A percentile compares a stretch with the other conserved stretches of the same genome.
These are phyloP conservation scores for Mimumesa dahlbomi DNA, from an alignment of 2,888 invertebrate species.

Conservation along the genomic window DNA sequence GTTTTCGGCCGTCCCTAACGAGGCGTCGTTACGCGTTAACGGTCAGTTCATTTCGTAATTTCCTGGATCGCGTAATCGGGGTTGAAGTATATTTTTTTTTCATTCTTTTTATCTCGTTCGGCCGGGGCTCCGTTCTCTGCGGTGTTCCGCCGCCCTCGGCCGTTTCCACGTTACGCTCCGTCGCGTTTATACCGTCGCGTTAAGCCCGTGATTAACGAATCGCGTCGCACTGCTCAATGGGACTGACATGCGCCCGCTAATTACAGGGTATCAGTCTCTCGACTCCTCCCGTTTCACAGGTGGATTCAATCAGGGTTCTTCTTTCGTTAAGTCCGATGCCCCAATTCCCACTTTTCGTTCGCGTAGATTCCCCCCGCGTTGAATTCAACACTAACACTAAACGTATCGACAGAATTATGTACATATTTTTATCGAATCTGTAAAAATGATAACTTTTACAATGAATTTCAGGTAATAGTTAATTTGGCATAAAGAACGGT, in stretches of 20 bases:
- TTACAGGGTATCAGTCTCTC: neutral
- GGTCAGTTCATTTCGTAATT: neutral
- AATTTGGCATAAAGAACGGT: no score
- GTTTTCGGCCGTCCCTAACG: neutral
- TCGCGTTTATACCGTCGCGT: neutral
- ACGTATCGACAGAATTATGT: no score
- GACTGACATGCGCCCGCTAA: neutral
- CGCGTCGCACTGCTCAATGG: no score
- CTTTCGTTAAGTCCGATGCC: neutral
- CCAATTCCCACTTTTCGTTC: neutral
- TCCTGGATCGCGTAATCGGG: neutral
- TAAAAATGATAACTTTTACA: no score
- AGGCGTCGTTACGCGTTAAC: neutral
- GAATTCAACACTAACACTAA: no score
- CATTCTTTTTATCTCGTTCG: neutral
- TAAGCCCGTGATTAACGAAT: constrained; percentile 10
- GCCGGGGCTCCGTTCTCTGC: neutral
- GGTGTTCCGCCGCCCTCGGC: no score
- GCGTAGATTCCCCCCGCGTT: no score
- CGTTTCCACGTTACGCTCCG: constrained; percentile 1
- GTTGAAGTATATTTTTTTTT: neutral
- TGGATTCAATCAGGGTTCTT: neutral
- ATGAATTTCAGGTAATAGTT: no score
- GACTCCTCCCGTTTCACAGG: neutral
- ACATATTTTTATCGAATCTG: no score